Percentiles rank a stretch among this genome's conserved stretches.
Evolutionary conservation across 2,113 vertebrate genomes (phyloP).

Genomic region (Leptocoma aspasia): DNA sequence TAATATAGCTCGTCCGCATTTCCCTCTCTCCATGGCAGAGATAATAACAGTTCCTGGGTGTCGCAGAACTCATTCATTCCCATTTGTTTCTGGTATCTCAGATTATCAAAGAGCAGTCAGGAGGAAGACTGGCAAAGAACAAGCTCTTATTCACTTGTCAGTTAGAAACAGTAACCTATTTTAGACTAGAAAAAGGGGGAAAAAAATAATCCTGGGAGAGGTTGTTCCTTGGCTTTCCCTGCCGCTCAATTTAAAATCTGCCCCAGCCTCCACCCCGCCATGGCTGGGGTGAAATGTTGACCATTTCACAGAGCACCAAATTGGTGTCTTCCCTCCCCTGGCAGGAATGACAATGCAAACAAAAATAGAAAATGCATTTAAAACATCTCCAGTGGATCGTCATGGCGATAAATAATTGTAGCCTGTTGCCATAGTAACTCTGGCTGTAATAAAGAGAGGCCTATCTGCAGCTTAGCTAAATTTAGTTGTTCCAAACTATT

Average conservation of each 20-base stretch:
- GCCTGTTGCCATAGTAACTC: conserved; percentile 76
- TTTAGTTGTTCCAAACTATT: conserved; percentile 74
- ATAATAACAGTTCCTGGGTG: not conserved
- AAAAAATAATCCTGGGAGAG: not conserved
- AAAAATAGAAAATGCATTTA: conserved; percentile 78
- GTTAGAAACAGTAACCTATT: conserved; percentile 26
- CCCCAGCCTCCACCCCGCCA: not conserved
- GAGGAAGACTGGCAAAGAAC: conserved; percentile 28
- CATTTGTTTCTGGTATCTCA: conserved; percentile 20
- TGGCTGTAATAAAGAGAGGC: conserved; percentile 70
- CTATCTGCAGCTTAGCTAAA: conserved; percentile 74
- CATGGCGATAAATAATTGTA: conserved; percentile 82
- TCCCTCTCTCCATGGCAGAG: not conserved
- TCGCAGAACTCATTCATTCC: conserved; percentile 34
- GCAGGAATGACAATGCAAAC: conserved; percentile 73
- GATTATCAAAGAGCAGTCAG: conserved; percentile 34
- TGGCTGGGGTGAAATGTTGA: not conserved
- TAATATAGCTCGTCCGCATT: not conserved
- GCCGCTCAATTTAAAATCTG: not conserved
- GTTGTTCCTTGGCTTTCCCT: not conserved
- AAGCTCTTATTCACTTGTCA: conserved; percentile 22
- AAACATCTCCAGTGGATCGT: conserved; percentile 76
- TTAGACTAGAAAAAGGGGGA: not conserved
- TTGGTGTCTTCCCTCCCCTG: conserved; percentile 54
- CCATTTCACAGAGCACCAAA: conserved; percentile 8